Evolutionary conservation across 2,888 invertebrate genomes (phyloP), one percentile per base, ranked within the genome.

Genomic region (Trachelus iudaicus): DNA sequence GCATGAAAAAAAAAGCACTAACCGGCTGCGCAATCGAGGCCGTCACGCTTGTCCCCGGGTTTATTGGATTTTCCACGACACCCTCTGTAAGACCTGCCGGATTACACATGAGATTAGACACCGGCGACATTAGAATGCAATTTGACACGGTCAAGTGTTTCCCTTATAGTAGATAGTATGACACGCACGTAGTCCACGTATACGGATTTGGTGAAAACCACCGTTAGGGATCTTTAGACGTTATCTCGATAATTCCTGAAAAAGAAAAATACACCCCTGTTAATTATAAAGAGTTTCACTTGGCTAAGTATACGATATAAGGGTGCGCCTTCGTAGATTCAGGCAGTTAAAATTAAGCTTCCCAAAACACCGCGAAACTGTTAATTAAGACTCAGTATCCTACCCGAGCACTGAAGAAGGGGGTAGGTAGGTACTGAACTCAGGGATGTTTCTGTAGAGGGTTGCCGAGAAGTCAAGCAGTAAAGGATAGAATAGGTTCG

Each of bases 311-410:
- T 23, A 56, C 56, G 56, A 56, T 56, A 56, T 56, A 71, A 34
- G 71, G 71, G 71, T 71, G 15, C 1, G 71, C 71, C 31, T 71
- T 34, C 71, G 71, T 71, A 33, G 33, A 31, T 31, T 34, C 34
- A 31, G 13, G 33, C 71, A 34, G 34, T 81, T 86, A 85, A 89
- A 91, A 90, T 90, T 87, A 89, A 91, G 90, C 89, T 89, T 88
- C 85, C 87, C 87, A 87, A 89, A 91, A 90, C 89, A 90, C 89
- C 87, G 85, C 88, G 88, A 88, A 90, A 90, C 91, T 91, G 91
- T 91, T 91, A 91, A 91, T 91, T 91, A 90, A 91, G 91, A 91
- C 90, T 91, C 90, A 91, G 91, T 91, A 91, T 88, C 86, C 87
- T 84, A 80, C 82, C 83, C n/a, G 79, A 82, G 79, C 34, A 68